These are phyloP conservation scores for Drosophila navojoa DNA, from an alignment of 1,140 invertebrate genomes.

Conservation along the genomic window DNA sequence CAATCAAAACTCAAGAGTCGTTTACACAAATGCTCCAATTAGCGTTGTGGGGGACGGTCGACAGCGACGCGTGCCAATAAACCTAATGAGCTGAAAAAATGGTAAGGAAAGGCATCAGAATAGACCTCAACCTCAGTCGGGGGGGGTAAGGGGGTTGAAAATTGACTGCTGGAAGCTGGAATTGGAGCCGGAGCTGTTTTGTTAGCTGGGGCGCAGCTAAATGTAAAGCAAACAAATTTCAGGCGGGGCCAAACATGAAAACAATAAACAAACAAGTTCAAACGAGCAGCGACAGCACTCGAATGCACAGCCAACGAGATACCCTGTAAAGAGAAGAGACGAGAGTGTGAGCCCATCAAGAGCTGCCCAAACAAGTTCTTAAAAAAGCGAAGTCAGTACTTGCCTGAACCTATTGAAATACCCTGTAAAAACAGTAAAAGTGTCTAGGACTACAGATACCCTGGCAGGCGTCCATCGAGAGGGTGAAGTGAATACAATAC, in stretches of 20 bases:
- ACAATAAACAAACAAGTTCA: constrained; percentile 22
- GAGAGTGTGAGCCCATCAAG: not conserved
- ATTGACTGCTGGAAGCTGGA: not conserved
- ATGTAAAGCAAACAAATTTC: constrained; percentile 34
- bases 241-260: constrained; percentile 29
- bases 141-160: not conserved
- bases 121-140: not conserved
- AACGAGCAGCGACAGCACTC: not conserved
- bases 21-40: constrained; percentile 68
- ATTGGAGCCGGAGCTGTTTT: constrained; percentile 1
- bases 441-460: not conserved
- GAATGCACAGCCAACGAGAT: not conserved
- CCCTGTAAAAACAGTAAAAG: too few species aligned
- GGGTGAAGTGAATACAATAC: too few species aligned
- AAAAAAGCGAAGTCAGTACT: too few species aligned
- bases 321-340: not conserved
- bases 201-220: constrained; percentile 17
- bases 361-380: not conserved
- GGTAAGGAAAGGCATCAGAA: constrained; percentile 18
- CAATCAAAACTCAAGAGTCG: constrained; percentile 36
- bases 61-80: constrained; percentile 32
- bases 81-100: constrained; percentile 34
- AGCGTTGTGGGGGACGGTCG: constrained; percentile 35
- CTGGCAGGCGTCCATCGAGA: too few species aligned
- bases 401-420: too few species aligned